Base-by-base conservation (phyloP, 2,113 vertebrate genomes). In the Lophochroa leadbeateri region DNA sequence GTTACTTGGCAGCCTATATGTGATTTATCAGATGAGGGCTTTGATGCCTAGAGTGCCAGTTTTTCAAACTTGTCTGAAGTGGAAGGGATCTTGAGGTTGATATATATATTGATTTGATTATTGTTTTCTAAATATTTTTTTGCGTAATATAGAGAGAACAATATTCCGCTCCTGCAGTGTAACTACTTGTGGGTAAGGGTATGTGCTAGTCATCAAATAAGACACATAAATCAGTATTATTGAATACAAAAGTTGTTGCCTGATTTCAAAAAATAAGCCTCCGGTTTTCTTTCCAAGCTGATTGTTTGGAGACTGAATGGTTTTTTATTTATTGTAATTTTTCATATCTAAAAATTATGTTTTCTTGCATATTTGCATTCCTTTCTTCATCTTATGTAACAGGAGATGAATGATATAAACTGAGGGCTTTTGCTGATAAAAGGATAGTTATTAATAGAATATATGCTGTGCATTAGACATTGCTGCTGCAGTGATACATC, bases 11-110 rank as follows among this genome's bases (percentile, higher is more conserved):
- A 96, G 86, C 23, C 77, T 64, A 24, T 74, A 64, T 20, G n/a
- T 96, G 94, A 97, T 97, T 96, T 96, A 95, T 96, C 85, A 81
- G 52, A 80, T 57, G 67, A 94, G 35, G 81, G 71, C 46, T 93
- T 83, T 92, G 82, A 81, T 95, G 83, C 85, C 78, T 92, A 69
- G 3, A 77, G 69, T 35, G 86, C 50, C 50, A 70, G 75, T 94
- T 97, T 96, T 94, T 95, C 79, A 93, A 90, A 88, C 57, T 74
- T 90, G 52, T 92, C 72, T 93, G 90, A 96, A 96, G 75, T 91
- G 67, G 50, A 92, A 94, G 24, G 13, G 46, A 79, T 96, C 46
- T 82, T 88, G 61, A 96, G 83, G 78, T 92, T 90, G 52, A 82
- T 67, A 88, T 95, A 82, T 60, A 96, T 87, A 86, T 85, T 82